Evolutionary conservation across 1,140 invertebrate species (phyloP).

Genomic region (Drosophila subobscura): DNA sequence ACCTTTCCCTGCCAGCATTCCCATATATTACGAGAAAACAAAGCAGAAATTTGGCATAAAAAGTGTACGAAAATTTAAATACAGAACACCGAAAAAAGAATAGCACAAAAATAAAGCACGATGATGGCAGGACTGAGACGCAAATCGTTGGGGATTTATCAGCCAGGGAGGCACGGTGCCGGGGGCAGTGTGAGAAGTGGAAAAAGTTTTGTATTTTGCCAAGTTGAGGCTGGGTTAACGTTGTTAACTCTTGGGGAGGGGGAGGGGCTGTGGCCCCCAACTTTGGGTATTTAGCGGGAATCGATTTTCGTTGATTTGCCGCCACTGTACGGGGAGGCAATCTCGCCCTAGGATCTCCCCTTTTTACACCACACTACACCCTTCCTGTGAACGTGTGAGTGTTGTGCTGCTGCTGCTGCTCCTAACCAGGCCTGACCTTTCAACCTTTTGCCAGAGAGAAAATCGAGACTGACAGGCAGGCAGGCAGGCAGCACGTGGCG

Average conservation of each 20-base stretch:
- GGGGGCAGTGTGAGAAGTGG: conserved; percentile 11
- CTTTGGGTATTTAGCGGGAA: conserved; percentile 77
- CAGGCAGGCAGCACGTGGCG: conserved; percentile 65
- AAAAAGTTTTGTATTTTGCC: conserved; percentile 51
- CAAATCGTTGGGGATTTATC: conserved; percentile 74
- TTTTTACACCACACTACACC: neutral
- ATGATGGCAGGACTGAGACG: conserved; percentile 30
- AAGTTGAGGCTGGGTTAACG: conserved; percentile 53
- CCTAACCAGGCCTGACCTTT: conserved; percentile 67
- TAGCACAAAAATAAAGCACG: conserved; percentile 35
- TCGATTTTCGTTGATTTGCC: conserved; percentile 77
- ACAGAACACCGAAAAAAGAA: conserved; percentile 29
- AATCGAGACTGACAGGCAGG: conserved; percentile 24
- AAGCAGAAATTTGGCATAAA: conserved; percentile 4
- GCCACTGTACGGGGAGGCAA: conserved; percentile 22
- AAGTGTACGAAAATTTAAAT: conserved; percentile 58
- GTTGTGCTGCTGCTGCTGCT: conserved; percentile 1
- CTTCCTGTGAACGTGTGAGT: conserved; percentile 34
- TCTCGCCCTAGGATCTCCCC: conserved; percentile 32
- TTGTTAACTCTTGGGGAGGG: conserved; percentile 55
- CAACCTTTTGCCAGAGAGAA: conserved; percentile 62
- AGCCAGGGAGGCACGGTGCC: conserved; percentile 5
- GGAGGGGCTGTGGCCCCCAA: conserved; percentile 19
- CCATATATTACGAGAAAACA: neutral
- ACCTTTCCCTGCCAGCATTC: conserved; percentile 10